Conservation (phyloP, 2,113 vertebrate genomes). For the Lophius piscatorius region DNA sequence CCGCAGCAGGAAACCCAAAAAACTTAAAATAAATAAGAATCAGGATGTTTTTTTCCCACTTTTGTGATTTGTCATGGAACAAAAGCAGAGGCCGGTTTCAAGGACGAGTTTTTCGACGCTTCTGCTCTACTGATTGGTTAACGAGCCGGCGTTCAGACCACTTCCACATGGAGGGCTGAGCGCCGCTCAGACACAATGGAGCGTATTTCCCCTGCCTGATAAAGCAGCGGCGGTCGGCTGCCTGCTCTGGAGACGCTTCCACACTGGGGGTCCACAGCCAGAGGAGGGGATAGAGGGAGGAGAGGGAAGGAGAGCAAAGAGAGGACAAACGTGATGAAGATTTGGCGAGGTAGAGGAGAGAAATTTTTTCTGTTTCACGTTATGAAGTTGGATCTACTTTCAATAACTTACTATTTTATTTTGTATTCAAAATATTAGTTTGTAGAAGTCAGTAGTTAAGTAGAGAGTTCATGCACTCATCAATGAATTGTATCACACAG, state of each 20-base stretch:
- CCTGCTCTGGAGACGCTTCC: constrained; percentile 50
- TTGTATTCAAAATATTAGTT: no score
- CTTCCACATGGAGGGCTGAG: constrained; percentile 66
- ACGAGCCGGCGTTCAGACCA: constrained; percentile 74
- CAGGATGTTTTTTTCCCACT: constrained; percentile 54
- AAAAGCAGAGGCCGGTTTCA: constrained; percentile 71
- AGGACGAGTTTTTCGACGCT: constrained; percentile 71
- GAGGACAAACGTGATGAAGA: background rate
- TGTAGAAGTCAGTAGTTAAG: no score
- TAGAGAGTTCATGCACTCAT: no score
- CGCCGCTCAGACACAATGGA: constrained; percentile 69
- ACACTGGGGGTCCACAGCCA: constrained; percentile 64
- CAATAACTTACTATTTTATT: no score
- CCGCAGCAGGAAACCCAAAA: background rate
- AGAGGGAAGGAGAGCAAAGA: constrained; percentile 12
- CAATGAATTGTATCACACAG: no score
- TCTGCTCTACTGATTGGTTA: constrained; percentile 80
- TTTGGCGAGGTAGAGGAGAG: constrained; percentile 4
- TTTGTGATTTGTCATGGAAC: constrained; percentile 74
- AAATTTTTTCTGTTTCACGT: no score
- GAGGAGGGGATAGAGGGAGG: constrained; percentile 32
- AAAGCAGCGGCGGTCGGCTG: constrained; percentile 58
- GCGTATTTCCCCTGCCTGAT: constrained; percentile 73
- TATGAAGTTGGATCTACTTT: no score
- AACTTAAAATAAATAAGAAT: background rate